Base-by-base conservation (phyloP, 1,140 invertebrate species). In the Araneus ventricosus region DNA sequence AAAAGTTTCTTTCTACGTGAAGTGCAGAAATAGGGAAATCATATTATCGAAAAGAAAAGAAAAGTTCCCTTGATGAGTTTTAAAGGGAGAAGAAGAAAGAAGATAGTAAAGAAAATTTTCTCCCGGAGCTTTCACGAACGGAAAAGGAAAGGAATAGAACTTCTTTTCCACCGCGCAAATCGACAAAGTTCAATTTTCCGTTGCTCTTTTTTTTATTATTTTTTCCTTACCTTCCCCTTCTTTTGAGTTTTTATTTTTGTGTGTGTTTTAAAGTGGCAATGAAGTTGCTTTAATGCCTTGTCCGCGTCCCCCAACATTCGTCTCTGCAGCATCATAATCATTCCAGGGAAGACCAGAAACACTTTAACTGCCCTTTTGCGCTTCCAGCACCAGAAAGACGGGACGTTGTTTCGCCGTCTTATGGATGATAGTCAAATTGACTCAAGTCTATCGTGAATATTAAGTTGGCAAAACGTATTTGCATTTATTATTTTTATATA, bases 161-260 rank as follows among this genome's bases (percentile, higher is more conserved):
- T 92, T 92, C 79, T 84, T 92, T 90, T 79, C 67, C 61, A n/a
- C 52, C 39, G 80, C 57, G 59, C 82, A 86, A 86, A 92, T 92
- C 90, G 90, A 92, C 90, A 92, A 75, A 92, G 90, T 92, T 92
- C 90, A 92, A 92, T 92, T 92, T 92, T 92, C 90, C 90, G 80
- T 92, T 92, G 82, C 90, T 85, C 59, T 70, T 92, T 92, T 90
- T 41, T 75, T 86, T 84, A 24, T 20, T 20, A 20, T 45, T 84
- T 59, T 86, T 5, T 6, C 52, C 41, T 86, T 59, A 30, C 27
- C 67, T 41, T 59, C 4, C 67, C 2, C 22, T 52, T 22, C 10
- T 67, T 57, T n/a, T 4, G 17, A 10, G n/a, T 85, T 86, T 85
- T 84, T 92, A 82, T 85, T 86, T 92, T 86, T 92, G 75, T 59